Conservation (phyloP, 2,797 vertebrate genomes). For the Leucoraja ocellata region DNA sequence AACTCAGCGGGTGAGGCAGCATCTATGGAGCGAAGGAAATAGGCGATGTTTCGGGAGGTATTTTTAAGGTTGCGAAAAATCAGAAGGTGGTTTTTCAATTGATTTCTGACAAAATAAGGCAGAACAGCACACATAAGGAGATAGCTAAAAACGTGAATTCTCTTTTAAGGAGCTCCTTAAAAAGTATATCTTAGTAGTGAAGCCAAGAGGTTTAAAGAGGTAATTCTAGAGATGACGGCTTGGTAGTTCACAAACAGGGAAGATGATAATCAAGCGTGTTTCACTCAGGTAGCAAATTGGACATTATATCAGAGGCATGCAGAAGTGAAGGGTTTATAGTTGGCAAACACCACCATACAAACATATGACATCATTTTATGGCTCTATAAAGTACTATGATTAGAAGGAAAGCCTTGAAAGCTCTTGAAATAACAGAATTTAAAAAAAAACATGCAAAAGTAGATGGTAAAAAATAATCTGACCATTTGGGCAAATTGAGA, state of each 20-base stretch:
- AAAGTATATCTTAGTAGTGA: neutral
- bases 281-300: neutral
- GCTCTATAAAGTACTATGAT: neutral
- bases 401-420: neutral
- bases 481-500: too few relatives aligned
- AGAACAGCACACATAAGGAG: neutral
- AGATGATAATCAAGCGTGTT: neutral
- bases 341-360: neutral
- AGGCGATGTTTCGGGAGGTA: too few relatives aligned
- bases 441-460: neutral
- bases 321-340: neutral
- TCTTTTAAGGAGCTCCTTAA: neutral
- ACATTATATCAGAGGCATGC: neutral
- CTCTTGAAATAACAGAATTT: neutral
- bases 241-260: neutral
- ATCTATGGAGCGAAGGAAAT: too few relatives aligned
- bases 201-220: neutral
- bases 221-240: neutral
- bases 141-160: neutral
- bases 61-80: neutral
- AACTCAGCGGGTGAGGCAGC: too few relatives aligned
- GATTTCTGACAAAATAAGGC: neutral
- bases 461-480: too few relatives aligned
- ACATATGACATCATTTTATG: neutral
- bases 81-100: neutral